Conservation (phyloP, 64 coral and sea anemone genomes). For the Dendronephthya gigantea region DNA sequence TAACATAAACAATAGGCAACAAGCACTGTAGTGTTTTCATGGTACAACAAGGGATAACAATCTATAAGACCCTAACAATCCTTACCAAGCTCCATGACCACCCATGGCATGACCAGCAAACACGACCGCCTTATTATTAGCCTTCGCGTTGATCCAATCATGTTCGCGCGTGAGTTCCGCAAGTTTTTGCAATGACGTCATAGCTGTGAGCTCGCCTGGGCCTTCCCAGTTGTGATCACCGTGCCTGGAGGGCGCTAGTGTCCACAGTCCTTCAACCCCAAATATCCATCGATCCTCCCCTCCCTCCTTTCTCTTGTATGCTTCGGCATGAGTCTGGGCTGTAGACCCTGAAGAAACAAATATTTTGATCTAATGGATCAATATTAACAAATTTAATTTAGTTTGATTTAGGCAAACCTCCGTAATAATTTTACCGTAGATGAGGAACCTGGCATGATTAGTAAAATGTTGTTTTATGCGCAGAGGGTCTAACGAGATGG, state of each 20-base stretch:
- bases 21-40: background rate
- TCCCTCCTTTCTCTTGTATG: slow-evolving; percentile 82
- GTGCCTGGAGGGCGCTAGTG: slow-evolving; percentile 83
- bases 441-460: too few relatives aligned
- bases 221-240: slow-evolving; percentile 99
- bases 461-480: too few relatives aligned
- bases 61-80: background rate
- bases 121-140: slow-evolving; percentile 48
- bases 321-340: slow-evolving; percentile 91
- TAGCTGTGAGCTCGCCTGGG: slow-evolving; percentile 79
- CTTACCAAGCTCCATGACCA: slow-evolving; percentile 90
- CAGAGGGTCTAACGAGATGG: too few relatives aligned
- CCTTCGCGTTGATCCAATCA: slow-evolving; percentile 48
- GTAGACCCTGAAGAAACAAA: too few relatives aligned
- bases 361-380: too few relatives aligned
- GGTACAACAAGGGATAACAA: background rate
- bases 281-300: slow-evolving; percentile 54
- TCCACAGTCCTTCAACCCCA: slow-evolving; percentile 83
- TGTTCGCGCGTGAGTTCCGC: slow-evolving; percentile 54
- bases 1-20: too few relatives aligned
- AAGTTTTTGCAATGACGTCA: slow-evolving; percentile 55
- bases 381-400: too few relatives aligned
- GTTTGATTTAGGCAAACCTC: too few relatives aligned
- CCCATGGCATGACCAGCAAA: slow-evolving; percentile 98
- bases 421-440: too few relatives aligned